Evolutionary conservation across 2,113 vertebrate species (phyloP).

Genomic region (Mobula birostris): DNA sequence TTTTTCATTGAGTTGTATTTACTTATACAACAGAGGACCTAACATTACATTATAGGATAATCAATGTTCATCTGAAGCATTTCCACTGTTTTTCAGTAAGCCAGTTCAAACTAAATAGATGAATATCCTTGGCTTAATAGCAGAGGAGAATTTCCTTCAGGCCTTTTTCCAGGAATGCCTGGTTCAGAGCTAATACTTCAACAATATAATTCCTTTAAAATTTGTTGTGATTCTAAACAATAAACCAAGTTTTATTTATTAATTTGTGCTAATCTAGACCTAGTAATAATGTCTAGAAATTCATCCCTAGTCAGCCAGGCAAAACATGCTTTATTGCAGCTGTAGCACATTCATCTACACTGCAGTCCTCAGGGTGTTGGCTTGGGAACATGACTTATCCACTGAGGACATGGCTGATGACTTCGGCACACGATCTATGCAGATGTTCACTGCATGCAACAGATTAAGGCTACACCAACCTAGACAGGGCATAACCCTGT

Average conservation of each 20-base stretch:
- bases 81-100: background rate
- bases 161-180: background rate
- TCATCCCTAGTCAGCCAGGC: no score
- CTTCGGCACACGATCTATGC: no score
- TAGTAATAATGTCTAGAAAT: no score
- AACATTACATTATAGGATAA: slow-evolving; percentile 20
- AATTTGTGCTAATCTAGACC: background rate
- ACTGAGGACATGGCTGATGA: no score
- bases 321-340: no score
- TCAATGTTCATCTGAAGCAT: slow-evolving; percentile 1
- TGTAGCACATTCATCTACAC: no score
- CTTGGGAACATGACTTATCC: no score
- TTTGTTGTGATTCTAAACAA: background rate
- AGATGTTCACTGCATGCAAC: no score
- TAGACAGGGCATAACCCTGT: no score
- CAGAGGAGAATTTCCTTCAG: background rate
- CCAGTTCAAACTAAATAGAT: background rate
- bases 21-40: background rate
- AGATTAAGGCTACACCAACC: no score
- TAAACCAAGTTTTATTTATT: background rate
- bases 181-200: background rate
- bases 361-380: no score
- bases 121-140: background rate
- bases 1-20: background rate
- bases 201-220: background rate